These are phyloP conservation scores for Taenioides sp. DNA, from an alignment of 2,797 vertebrate species.

Conservation along the genomic window DNA sequence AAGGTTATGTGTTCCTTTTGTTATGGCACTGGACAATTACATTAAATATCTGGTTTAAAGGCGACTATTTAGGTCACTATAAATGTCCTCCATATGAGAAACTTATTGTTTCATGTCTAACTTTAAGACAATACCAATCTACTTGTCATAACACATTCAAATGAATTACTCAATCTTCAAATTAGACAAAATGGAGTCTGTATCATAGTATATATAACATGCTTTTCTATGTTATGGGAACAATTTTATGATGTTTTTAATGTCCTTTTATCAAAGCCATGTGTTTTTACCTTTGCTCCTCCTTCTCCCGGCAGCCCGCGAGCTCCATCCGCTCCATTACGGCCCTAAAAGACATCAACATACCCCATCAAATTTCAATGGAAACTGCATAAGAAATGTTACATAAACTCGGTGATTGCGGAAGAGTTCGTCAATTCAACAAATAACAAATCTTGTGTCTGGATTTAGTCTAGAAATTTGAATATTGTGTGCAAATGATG, in stretches of 20 bases:
- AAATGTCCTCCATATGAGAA: too few species aligned
- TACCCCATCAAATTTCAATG: conserved; percentile 19
- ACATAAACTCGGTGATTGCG: conserved; percentile 19
- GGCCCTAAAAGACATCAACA: conserved; percentile 79
- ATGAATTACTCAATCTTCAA: too few species aligned
- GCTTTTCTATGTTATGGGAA: neutral
- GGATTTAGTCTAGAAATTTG: conserved; percentile 26
- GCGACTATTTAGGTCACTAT: too few species aligned
- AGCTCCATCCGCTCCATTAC: conserved; percentile 90
- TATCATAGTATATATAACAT: neutral
- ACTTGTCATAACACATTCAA: too few species aligned
- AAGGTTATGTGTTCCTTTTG: too few species aligned
- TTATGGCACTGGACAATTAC: too few species aligned
- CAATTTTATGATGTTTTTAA: neutral
- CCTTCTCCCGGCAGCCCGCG: conserved; percentile 95
- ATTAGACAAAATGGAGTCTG: too few species aligned
- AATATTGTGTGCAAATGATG: conserved; percentile 47
- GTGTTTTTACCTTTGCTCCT: conserved; percentile 85
- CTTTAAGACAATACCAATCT: too few species aligned
- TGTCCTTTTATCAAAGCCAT: neutral
- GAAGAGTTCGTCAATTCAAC: conserved; percentile 23
- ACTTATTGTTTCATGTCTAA: too few species aligned
- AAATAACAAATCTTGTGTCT: conserved; percentile 18
- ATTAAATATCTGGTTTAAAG: too few species aligned
- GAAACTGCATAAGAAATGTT: conserved; percentile 30